Evolutionary conservation across 2,888 invertebrate species (phyloP), one percentile per base, ranked within the genome.

Genomic region (Brenthis hecate): DNA sequence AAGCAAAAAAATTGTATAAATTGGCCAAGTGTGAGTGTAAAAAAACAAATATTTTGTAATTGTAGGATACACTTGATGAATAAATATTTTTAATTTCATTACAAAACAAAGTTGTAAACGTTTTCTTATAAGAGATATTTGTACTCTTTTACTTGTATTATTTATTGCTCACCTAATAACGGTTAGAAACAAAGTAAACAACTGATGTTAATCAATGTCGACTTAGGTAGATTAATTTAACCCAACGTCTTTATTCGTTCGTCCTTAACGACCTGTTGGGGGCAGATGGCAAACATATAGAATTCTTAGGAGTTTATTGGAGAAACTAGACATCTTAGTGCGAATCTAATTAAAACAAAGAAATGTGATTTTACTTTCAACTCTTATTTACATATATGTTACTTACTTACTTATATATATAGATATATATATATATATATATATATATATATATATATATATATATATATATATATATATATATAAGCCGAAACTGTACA

Each of bases 161-260:
- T 60, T 60, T 60, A 50, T 60, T 28, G 48, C 50, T 50, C 11
- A 11, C 50, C 28, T 28, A 50, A n/a, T 50, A 50, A 23, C 23
- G 51, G 51, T 53, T 19, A 53, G 53, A 16, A 16, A 43, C 53
- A 53, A 62, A 32, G 62, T 62, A 62, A 54, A 54, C 43, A 54
- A 13, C 13, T 16, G 43, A 53, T 19, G 13, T 19, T 62, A 36
- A 28, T n/a, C 48, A 60, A 6, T 43, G 43, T 47, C 13, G 11
- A 32, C n/a, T 60, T 14, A n/a, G 36, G 36, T 65, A 60, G 48
- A 54, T 54, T 14, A 60, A 55, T 48, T 60, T 57, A 60, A 53
- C 28, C 47, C 23, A 47, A 48, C 14, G 53, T 51, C 66, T 58
- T 60, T 54, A 60, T 57, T 66, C 16, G 54, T 54, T 60, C 47